Percentiles rank a stretch among this genome's conserved stretches.
These are phyloP conservation scores for Liodrosophila aerea DNA, from an alignment of 2,888 invertebrate genomes.

Conservation along the genomic window DNA sequence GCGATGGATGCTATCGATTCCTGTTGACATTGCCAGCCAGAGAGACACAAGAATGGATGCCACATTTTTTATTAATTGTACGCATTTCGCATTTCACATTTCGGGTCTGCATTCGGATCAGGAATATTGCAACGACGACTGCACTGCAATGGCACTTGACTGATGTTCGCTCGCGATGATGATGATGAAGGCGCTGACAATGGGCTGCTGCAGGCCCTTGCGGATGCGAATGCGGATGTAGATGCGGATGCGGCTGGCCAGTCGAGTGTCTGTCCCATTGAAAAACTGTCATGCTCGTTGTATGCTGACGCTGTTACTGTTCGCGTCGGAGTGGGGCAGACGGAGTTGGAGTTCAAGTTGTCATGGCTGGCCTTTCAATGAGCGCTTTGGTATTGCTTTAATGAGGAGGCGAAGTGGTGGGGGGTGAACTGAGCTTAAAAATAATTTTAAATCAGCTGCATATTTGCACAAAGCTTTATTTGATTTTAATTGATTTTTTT, in stretches of 20 bases:
- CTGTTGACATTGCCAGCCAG: conserved; percentile 40
- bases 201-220: conserved; percentile 9
- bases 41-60: conserved; percentile 54
- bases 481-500: conserved; percentile 73
- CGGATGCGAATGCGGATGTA: conserved; percentile 18
- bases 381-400: conserved; percentile 57
- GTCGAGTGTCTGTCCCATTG: conserved; percentile 52
- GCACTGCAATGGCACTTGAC: conserved; percentile 60
- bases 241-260: conserved; percentile 22
- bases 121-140: conserved; percentile 15
- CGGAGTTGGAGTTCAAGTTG: not conserved
- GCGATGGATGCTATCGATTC: conserved; percentile 20
- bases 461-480: conserved; percentile 75
- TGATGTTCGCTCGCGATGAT: conserved; percentile 31
- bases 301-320: not conserved
- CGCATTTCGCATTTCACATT: conserved; percentile 19
- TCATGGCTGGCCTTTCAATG: conserved; percentile 40
- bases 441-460: conserved; percentile 70
- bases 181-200: conserved; percentile 32
- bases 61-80: conserved; percentile 67
- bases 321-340: conserved; percentile 1
- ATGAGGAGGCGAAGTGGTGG: conserved; percentile 26
- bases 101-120: conserved; percentile 14
- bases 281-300: conserved; percentile 45
- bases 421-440: conserved; percentile 39